Percentiles rank a stretch among this genome's conserved stretches.
Evolutionary conservation across 2,113 vertebrate species (phyloP).

Genomic region (Pteronura brasiliensis): DNA sequence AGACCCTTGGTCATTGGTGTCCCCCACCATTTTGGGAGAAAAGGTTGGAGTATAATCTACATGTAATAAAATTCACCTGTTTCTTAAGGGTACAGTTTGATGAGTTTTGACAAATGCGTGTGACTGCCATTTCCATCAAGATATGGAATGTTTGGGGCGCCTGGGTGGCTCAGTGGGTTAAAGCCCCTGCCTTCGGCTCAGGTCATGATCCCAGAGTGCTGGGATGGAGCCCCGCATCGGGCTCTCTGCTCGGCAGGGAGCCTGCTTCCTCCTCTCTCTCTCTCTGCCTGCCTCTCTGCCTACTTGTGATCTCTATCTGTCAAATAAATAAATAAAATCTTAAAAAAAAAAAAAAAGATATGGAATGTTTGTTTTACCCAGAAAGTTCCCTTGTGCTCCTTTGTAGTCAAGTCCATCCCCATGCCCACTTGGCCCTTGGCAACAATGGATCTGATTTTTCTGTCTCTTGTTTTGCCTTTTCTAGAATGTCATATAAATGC

Average conservation of each 20-base stretch:
- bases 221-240: too few relatives aligned
- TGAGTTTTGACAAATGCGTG: neutral
- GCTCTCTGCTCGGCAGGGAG: too few relatives aligned
- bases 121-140: neutral
- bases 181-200: too few relatives aligned
- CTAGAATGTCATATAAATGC: neutral
- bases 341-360: too few relatives aligned
- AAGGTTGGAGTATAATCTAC: neutral
- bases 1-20: neutral
- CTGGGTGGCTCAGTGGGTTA: too few relatives aligned
- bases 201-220: too few relatives aligned
- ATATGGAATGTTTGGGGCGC: neutral
- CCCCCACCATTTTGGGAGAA: neutral
- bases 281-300: too few relatives aligned
- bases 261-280: too few relatives aligned
- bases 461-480: neutral
- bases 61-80: neutral
- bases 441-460: neutral
- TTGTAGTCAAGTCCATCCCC: neutral
- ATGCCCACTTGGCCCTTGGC: neutral
- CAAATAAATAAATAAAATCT: too few relatives aligned
- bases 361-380: neutral
- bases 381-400: neutral
- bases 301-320: too few relatives aligned
- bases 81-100: neutral